A percentile compares a stretch with the other conserved stretches of the same genome.
Conservation (phyloP, 2,888 invertebrate genomes). For the Coecobrya sp. region DNA sequence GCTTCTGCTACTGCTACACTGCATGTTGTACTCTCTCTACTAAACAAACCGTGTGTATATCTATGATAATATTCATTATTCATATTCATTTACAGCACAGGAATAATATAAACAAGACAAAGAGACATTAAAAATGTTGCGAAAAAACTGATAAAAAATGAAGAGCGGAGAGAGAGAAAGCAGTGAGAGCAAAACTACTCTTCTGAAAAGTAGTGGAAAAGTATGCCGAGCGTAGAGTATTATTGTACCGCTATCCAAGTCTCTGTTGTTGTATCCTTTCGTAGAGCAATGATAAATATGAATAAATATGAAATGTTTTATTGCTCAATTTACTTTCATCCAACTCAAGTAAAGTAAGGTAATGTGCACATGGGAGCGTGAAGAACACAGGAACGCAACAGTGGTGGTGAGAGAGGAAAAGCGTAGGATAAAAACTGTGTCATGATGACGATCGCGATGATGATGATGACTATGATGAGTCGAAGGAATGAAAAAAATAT, state of each 20-base stretch:
- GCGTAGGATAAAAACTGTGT: conserved; percentile 24
- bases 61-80: conserved; percentile 44
- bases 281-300: conserved; percentile 40
- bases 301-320: conserved; percentile 71
- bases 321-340: conserved; percentile 77
- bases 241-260: background rate
- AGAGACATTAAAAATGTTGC: conserved; percentile 50
- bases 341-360: conserved; percentile 45
- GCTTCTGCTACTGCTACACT: background rate
- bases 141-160: conserved; percentile 25
- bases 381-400: conserved; percentile 20
- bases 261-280: background rate
- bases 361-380: conserved; percentile 52
- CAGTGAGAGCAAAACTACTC: background rate
- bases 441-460: conserved; percentile 32
- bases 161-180: background rate
- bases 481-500: conserved; percentile 1
- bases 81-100: conserved; percentile 37
- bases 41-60: background rate
- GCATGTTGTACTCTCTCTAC: background rate
- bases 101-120: background rate
- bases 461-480: conserved; percentile 23
- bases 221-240: background rate
- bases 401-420: background rate
- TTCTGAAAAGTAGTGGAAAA: conserved; percentile 14